Percentiles rank a stretch among this genome's conserved stretches.
Conservation (phyloP, 2,797 vertebrate genomes). For the Myotis pilosus region DNA sequence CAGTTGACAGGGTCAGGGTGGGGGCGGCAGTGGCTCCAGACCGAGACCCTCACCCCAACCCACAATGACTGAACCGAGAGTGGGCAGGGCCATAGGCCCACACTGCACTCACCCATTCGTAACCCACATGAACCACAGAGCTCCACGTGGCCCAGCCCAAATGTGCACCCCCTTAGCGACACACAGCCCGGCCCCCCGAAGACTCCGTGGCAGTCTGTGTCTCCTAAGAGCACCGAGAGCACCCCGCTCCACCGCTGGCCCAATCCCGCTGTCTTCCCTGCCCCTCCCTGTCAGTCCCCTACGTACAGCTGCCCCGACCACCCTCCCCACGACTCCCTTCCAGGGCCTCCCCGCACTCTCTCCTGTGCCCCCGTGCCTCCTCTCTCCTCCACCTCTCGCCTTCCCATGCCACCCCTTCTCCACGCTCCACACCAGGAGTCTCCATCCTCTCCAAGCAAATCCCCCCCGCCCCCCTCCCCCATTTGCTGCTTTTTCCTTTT, state of each 20-base stretch:
- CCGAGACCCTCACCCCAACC: accelerated
- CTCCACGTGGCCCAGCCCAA: accelerated
- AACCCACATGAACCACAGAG: not conserved
- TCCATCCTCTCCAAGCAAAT: not conserved
- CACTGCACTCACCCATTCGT: accelerated
- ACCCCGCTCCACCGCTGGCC: not conserved
- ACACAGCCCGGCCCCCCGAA: not conserved
- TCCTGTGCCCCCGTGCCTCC: not conserved
- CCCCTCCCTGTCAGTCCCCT: not conserved
- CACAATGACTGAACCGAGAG: accelerated
- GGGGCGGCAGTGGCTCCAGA: not conserved
- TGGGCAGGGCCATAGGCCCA: accelerated
- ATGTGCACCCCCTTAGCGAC: accelerated
- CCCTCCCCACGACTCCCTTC: not conserved
- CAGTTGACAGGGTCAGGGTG: not conserved
- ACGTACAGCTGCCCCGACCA: no score
- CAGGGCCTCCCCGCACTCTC: not conserved
- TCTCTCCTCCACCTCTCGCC: not conserved
- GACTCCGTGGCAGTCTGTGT: accelerated
- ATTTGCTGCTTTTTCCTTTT: not conserved
- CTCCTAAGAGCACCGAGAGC: not conserved
- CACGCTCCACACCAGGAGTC: accelerated
- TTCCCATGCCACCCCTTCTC: not conserved
- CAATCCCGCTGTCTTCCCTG: accelerated
- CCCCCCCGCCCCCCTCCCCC: not conserved